Conservation (phyloP, 2,888 invertebrate species). For the Eupelmus urozonus region DNA sequence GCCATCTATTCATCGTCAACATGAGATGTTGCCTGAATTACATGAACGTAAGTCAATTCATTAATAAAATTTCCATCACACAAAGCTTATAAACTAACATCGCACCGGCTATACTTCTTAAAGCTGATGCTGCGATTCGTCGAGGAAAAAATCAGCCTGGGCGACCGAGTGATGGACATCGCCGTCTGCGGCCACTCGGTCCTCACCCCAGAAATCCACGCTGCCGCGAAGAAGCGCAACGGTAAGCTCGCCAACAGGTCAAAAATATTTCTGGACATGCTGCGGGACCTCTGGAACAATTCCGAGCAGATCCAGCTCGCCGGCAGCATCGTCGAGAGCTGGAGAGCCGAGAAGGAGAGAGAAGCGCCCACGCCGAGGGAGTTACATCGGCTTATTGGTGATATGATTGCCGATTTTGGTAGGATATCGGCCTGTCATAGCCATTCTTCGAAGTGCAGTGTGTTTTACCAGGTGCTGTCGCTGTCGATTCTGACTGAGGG, state of each 20-base stretch:
- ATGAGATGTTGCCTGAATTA: constrained; percentile 63
- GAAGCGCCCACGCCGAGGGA: neutral
- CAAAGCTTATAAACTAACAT: too few species aligned
- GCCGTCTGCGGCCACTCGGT: constrained; percentile 82
- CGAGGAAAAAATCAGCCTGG: constrained; percentile 34
- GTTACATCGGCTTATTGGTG: neutral
- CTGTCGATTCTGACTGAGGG: constrained; percentile 80
- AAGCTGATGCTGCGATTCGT: too few species aligned
- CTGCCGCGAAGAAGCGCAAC: constrained; percentile 78
- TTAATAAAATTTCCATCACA: too few species aligned
- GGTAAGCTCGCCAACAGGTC: constrained; percentile 63
- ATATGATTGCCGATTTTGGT: neutral
- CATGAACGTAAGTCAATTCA: constrained; percentile 61
- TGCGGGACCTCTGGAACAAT: constrained; percentile 69
- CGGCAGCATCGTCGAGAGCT: constrained; percentile 62
- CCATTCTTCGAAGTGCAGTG: constrained; percentile 78
- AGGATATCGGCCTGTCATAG: constrained; percentile 74
- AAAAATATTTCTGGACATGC: constrained; percentile 62
- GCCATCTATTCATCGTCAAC: constrained; percentile 32
- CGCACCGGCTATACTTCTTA: too few species aligned
- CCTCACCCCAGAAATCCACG: constrained; percentile 79
- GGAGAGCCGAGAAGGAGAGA: neutral
- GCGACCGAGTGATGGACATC: constrained; percentile 68
- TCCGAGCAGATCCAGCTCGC: constrained; percentile 72
- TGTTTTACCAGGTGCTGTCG: constrained; percentile 80